Base-by-base conservation (phyloP, 2,113 vertebrate species). In the Apus apus region DNA sequence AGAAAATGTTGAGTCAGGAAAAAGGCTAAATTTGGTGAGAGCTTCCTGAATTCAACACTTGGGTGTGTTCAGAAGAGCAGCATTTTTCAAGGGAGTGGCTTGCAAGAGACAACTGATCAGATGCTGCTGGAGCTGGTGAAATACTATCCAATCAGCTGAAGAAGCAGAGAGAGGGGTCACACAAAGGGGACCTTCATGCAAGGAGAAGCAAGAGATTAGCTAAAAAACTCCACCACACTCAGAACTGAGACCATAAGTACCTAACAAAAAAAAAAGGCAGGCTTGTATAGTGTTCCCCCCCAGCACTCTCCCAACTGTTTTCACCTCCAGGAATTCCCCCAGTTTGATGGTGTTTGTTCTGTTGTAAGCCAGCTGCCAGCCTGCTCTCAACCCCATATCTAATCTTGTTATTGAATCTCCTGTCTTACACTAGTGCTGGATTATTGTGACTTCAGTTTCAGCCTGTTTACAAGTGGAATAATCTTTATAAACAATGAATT, bases 221-320 rank as follows among this genome's bases (percentile, higher is more conserved):
- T 43, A 34, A 43, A 64, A 45, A 40, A 13, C 54, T 25, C 48
- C 29, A 66, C 26, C 13, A 26, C 1, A 1, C 27, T 61, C 32
- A 27, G 6, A 50, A 74, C 3, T 21, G 25, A 58, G 26, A 10
- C 30, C 43, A 66, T 14, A 3, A 34, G 13, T 20, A 26, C 18
- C 34, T n/a, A n/a, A 21, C 22, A 30, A 16, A 21, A 65, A 29
- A 58, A 38, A 38, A 38, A 10, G 38, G 38, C 38, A 38, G 10
- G 6, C 5, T 3, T 8, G 1, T 18, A 3, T 0, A 23, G 13
- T 26, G n/a, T 58, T 85, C 46, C 38, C 6, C 17, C 36, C 5
- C 18, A 70, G 0, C 21, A n/a, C 8, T 67, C 11, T 25, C n/a
- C 54, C 26, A 73, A 7, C 14, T 17, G 6, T 3, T 80, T 83